phyloP scores from a whole-genome alignment of 2,113 vertebrate species.

The Mus pahari region DNA sequence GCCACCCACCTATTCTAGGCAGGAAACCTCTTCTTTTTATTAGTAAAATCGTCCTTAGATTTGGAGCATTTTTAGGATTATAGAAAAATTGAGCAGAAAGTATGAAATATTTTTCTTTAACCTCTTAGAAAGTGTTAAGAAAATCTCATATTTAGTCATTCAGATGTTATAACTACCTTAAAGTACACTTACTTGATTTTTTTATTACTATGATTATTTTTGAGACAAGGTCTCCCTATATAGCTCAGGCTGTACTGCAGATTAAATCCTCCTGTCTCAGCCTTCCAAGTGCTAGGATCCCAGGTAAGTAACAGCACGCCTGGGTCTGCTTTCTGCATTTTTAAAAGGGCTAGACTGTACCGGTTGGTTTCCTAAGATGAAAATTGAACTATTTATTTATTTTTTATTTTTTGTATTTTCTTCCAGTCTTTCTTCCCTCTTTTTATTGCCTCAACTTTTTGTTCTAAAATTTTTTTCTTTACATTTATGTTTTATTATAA shows the following conservation, averaged over 20 bases:
- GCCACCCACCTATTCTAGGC: neutral
- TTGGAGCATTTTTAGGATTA: slow-evolving; percentile 18
- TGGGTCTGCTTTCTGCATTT: slow-evolving; percentile 35
- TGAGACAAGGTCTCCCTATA: neutral
- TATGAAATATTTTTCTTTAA: neutral
- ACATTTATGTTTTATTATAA: slow-evolving; percentile 23
- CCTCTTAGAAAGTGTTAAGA: neutral
- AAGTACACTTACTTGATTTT: neutral
- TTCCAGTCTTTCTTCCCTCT: neutral
- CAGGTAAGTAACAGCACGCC: neutral
- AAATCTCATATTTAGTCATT: slow-evolving; percentile 18
- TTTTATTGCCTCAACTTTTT: neutral
- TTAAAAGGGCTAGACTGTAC: neutral
- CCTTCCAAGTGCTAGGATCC: neutral
- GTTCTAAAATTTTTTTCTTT: slow-evolving; percentile 57
- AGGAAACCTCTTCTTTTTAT: neutral
- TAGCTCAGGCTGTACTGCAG: neutral
- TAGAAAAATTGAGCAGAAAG: slow-evolving; percentile 54
- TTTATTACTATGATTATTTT: neutral
- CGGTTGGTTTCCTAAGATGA: neutral
- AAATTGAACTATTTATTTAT: slow-evolving; percentile 25
- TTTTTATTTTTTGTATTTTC: neutral
- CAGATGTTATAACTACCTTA: slow-evolving; percentile 7
- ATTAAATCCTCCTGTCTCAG: neutral
- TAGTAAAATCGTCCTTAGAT: slow-evolving; percentile 24